Base-by-base conservation (phyloP, 2,797 vertebrate species). In the Tragopan temminckii region DNA sequence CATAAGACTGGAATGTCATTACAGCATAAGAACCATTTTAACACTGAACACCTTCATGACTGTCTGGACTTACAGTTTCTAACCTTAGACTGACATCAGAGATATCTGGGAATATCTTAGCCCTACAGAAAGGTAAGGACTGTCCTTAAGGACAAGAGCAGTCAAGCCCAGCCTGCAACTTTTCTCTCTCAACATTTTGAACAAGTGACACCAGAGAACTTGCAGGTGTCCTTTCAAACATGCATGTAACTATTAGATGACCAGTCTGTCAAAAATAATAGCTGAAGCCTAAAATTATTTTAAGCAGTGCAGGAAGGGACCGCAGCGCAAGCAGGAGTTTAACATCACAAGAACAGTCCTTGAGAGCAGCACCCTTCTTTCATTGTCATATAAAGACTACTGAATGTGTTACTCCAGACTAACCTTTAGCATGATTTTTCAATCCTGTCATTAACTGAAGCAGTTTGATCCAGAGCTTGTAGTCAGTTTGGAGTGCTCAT, bases 121-220 rank as follows among this genome's bases (percentile, higher is more conserved):
- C 61, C 13, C 25, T 50, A 27, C 7, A 7, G 13, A 86, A 67
- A 52, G 9, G 13, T 45, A 72, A 78, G 52, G 33, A 20, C 11
- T 31, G 18, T 55, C 53, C 29, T 35, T 68, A 46, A 38, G 27
- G 40, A 68, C 53, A 31, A 40, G 31, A 29, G 23, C 36, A 62
- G 69, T 29, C 19, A 80, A 85, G 16, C 7, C 31, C 48, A 70
- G 33, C 11, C 35, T 68, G 23, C 48, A 89, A n/a, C 48, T 64
- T 43, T 40, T 46, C 57, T 35, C n/a, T 42, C 29, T 13, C 40
- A 46, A 25, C 0, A 2, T 0, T 50, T 13, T 2, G 2, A 63
- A 31, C 33, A 80, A 86, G 31, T 8, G 72, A 43, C 33, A 63
- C 1, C 16, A 57, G 36, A 75, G 68, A 13, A 52, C 46, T 61